Base-by-base conservation (phyloP, 2,113 vertebrate genomes). In the Mormyrus iriodes region DNA sequence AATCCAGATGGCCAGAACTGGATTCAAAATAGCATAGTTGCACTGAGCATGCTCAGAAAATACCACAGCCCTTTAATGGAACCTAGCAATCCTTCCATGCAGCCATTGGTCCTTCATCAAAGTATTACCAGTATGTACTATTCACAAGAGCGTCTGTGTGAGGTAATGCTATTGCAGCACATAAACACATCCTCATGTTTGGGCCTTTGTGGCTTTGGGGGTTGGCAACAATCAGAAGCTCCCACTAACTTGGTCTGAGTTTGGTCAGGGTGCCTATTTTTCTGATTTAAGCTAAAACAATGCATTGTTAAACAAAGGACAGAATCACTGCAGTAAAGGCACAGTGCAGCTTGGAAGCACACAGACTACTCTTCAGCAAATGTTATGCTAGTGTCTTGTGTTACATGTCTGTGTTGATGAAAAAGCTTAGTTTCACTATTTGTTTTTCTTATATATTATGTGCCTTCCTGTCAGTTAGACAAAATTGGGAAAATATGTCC, bases 321-420 rank as follows among this genome's bases (percentile, higher is more conserved):
- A 84, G 82, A 48, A 10, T 44, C n/a, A 24, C 8, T 83, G 21
- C 7, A 24, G 6, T 42, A 44, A 84, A 48, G 44, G 42, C 39
- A 84, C 21, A 48, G 73, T 19, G 73, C 73, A 76, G 73, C 12
- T 15, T 48, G 42, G 42, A 84, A 48, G 19, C 24, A 53, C 65
- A 48, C 27, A 44, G 15, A 35, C 69, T 48, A 21, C 31, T 53
- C 1, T 27, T 52, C 79, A 17, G 35, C 1, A 39, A 82, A 61
- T 89, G 88, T 89, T 85, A 4, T 46, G 39, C 88, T 84, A 53
- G 35, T 17, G 88, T 55, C 88, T 88, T 82, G 31, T 17, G 48
- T 88, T 83, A 84, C 42, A 84, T n/a, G 39, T 21, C 42, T 46
- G 82, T 84, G 82, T n/a, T 84, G 82, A 84, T 48, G 49, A 44